These are phyloP conservation scores for Sander lucioperca DNA, from an alignment of 2,113 vertebrate species.

Conservation along the genomic window DNA sequence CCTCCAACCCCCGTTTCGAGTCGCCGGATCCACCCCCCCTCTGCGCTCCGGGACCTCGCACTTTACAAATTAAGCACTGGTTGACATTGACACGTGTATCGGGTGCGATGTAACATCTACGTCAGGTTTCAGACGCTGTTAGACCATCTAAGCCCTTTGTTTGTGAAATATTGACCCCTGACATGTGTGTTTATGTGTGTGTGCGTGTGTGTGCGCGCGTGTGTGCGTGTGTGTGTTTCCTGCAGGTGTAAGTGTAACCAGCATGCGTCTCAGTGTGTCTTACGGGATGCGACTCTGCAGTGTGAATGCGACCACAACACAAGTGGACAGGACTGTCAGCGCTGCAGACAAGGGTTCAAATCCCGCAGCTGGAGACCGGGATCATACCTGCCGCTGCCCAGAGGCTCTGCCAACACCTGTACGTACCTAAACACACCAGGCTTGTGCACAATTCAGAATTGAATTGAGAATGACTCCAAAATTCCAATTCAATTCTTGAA, in stretches of 20 bases:
- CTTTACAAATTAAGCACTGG: too few species aligned
- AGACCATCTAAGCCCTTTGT: too few species aligned
- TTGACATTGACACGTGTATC: too few species aligned
- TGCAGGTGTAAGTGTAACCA: constrained; percentile 95
- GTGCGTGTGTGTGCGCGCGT: not conserved
- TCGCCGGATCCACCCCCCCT: too few species aligned
- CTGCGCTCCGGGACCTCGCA: too few species aligned
- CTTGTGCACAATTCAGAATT: too few species aligned
- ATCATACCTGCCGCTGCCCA: constrained; percentile 92
- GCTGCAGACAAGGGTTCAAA: constrained; percentile 89
- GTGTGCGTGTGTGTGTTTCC: not conserved
- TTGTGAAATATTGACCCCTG: too few species aligned
- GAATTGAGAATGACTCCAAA: too few species aligned
- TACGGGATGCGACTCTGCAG: constrained; percentile 88
- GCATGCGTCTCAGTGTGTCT: constrained; percentile 89
- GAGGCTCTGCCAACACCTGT: constrained; percentile 93
- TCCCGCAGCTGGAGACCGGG: constrained; percentile 91
- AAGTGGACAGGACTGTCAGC: constrained; percentile 92
- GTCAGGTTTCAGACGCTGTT: too few species aligned
- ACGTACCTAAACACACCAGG: constrained; percentile 68
- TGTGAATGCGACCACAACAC: constrained; percentile 97
- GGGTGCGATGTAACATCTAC: too few species aligned
- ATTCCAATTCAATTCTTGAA: too few species aligned
- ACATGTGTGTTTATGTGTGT: not conserved
- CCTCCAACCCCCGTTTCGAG: too few species aligned